These are phyloP conservation scores for Uria aalge DNA, from an alignment of 2,113 vertebrate species.

Conservation along the genomic window DNA sequence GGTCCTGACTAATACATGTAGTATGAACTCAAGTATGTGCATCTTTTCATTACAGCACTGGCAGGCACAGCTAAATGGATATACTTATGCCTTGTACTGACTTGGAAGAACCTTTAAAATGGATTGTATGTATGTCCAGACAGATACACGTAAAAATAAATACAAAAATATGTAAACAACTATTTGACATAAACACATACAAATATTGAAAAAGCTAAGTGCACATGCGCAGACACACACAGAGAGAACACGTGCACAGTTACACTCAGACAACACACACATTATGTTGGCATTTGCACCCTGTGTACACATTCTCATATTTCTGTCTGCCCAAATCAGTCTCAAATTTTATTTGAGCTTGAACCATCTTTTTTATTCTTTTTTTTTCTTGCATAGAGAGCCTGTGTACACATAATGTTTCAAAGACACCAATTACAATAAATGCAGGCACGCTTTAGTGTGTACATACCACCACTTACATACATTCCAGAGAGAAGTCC, in stretches of 20 bases:
- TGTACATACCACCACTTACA: neutral
- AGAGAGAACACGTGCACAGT: neutral
- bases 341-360: neutral
- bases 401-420: neutral
- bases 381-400: neutral
- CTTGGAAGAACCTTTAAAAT: neutral
- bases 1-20: neutral
- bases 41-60: neutral
- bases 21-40: neutral
- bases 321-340: neutral
- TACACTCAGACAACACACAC: neutral
- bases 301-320: neutral
- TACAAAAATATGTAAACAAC: neutral
- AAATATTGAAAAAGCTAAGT: neutral
- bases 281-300: neutral
- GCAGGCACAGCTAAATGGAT: neutral
- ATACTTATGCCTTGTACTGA: neutral
- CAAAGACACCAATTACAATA: neutral
- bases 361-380: neutral
- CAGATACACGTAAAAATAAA: neutral
- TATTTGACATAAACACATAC: neutral
- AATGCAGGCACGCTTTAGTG: neutral
- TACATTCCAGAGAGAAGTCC: neutral
- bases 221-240: fast-evolving
- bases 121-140: neutral